These are phyloP conservation scores for Drosophila orosa DNA, from an alignment of 1,140 invertebrate genomes.

Conservation along the genomic window DNA sequence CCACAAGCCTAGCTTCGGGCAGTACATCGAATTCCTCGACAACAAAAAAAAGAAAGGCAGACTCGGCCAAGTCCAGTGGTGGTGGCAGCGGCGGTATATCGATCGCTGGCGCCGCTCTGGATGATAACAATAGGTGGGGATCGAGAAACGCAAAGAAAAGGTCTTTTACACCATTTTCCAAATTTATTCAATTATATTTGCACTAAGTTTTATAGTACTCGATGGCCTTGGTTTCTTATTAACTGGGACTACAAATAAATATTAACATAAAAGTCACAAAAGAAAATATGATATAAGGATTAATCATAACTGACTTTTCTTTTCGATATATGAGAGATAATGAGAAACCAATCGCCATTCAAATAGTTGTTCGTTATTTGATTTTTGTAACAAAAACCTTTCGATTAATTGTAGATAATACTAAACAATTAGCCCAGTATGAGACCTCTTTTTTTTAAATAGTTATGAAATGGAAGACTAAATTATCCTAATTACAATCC, in stretches of 20 bases:
- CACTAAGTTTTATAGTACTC: not conserved
- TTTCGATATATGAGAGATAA: not conserved
- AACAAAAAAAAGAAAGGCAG: conserved; percentile 77
- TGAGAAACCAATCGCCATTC: conserved; percentile 1
- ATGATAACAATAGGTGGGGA: conserved; percentile 77
- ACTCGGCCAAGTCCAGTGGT: conserved; percentile 50
- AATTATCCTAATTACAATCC: not conserved
- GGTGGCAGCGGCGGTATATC: conserved; percentile 22
- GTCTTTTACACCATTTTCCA: conserved; percentile 42
- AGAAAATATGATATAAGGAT: not conserved
- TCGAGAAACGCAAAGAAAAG: conserved; percentile 46
- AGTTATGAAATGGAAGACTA: not conserved
- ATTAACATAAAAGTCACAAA: not conserved
- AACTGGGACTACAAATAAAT: not conserved
- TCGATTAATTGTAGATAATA: conserved; percentile 20
- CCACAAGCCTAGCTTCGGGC: conserved; percentile 18
- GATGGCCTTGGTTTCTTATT: not conserved
- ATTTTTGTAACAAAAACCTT: conserved; percentile 4
- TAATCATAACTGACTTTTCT: too few species aligned
- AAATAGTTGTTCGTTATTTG: conserved; percentile 7
- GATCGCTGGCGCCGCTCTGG: conserved; percentile 29
- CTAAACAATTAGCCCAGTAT: conserved; percentile 19
- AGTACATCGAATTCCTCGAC: conserved; percentile 25
- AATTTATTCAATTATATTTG: conserved; percentile 17
- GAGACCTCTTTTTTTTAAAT: conserved; percentile 30